Conservation (phyloP, 2,113 vertebrate genomes). For the Microcebus ravelobensis region DNA sequence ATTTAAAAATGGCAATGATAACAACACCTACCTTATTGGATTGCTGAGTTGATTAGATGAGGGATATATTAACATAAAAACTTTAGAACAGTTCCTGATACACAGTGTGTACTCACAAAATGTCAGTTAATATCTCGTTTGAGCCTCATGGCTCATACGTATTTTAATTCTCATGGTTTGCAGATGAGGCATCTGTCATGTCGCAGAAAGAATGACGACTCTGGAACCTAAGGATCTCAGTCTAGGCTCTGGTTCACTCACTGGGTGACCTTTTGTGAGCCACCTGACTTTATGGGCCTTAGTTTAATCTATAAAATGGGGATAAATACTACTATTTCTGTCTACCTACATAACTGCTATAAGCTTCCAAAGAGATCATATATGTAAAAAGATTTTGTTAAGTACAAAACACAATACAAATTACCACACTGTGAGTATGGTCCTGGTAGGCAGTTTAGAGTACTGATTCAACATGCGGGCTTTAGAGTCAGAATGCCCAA, state of each 20-base stretch:
- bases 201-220: neutral
- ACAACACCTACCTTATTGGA: neutral
- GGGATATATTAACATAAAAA: neutral
- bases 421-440: neutral
- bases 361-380: neutral
- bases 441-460: neutral
- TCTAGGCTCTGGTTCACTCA: neutral
- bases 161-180: neutral
- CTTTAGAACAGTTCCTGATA: neutral
- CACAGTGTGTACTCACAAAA: neutral
- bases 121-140: neutral
- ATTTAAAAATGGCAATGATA: neutral
- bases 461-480: neutral
- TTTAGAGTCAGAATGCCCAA: neutral
- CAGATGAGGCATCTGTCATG: neutral
- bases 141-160: neutral
- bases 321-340: neutral
- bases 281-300: neutral
- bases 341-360: neutral
- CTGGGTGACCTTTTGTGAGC: neutral
- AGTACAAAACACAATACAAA: neutral
- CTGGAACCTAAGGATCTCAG: neutral
- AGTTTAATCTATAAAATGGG: neutral
- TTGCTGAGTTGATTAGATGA: neutral
- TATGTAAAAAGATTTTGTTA: neutral